A percentile compares a stretch with the other conserved stretches of the same genome.
phyloP scores from a whole-genome alignment of 2,113 vertebrate species.

The Oreochromis spilurus region DNA sequence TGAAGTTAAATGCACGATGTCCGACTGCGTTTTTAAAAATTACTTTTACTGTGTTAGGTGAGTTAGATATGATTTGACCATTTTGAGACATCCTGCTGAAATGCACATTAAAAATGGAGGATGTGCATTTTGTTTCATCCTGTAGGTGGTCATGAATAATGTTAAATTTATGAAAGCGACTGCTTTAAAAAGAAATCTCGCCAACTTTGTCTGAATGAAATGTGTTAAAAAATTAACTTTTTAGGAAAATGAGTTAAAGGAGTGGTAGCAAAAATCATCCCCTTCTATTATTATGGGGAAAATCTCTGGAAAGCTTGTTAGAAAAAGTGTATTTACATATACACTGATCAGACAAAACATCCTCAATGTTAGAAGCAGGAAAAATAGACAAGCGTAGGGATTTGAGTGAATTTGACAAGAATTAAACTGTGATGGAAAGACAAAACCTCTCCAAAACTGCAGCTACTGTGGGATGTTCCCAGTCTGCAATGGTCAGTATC shows the following conservation, averaged over 20 bases:
- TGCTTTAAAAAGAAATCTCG: not conserved
- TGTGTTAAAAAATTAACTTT: not conserved
- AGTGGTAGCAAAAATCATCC: not conserved
- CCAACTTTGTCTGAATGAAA: not conserved
- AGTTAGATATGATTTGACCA: not conserved
- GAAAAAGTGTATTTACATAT: rapidly evolving
- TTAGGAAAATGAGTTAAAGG: not conserved
- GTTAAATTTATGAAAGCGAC: not conserved
- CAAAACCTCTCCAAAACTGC: not conserved
- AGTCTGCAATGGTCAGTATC: not conserved
- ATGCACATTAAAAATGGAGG: not conserved
- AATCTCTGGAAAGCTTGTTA: not conserved
- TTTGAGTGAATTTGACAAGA: rapidly evolving
- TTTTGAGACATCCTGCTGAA: not conserved
- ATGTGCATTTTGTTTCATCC: not conserved
- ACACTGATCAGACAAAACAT: not conserved
- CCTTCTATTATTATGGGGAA: not conserved
- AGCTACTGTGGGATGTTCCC: not conserved
- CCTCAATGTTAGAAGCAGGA: not conserved
- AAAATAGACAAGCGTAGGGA: rapidly evolving
- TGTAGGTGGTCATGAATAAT: not conserved
- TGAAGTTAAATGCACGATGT: not conserved
- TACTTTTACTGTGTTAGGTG: not conserved
- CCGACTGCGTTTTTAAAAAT: not conserved
- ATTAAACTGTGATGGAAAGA: not conserved